Evolutionary conservation across 2,888 invertebrate genomes (phyloP).

Genomic region (Lithophane socia): DNA sequence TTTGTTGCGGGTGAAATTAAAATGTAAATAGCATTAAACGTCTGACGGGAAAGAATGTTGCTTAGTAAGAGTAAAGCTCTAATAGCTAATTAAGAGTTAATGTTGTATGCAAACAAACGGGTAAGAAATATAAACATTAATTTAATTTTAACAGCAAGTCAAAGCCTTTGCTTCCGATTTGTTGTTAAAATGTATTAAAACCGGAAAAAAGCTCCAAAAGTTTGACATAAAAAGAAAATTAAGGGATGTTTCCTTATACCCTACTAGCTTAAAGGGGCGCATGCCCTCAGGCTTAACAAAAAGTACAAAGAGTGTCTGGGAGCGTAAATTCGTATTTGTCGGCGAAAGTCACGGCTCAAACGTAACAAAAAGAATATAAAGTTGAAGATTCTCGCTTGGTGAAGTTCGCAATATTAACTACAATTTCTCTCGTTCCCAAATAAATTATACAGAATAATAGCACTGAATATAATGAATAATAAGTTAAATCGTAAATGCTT

Average conservation of each 20-base stretch:
- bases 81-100: slow-evolving; percentile 48
- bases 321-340: slow-evolving; percentile 55
- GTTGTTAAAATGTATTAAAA: slow-evolving; percentile 38
- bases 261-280: slow-evolving; percentile 42
- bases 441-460: slow-evolving; percentile 32
- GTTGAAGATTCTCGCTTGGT: slow-evolving; percentile 42
- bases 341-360: slow-evolving; percentile 53
- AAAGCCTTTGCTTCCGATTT: slow-evolving; percentile 46
- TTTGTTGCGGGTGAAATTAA: slow-evolving; percentile 57
- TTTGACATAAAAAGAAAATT: slow-evolving; percentile 60
- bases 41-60: slow-evolving; percentile 41
- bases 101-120: slow-evolving; percentile 34
- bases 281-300: slow-evolving; percentile 48
- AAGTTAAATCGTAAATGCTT: slow-evolving; percentile 34
- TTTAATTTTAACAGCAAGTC: slow-evolving; percentile 32
- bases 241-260: slow-evolving; percentile 51
- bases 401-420: slow-evolving; percentile 39
- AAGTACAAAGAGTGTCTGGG: slow-evolving; percentile 51
- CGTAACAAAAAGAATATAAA: slow-evolving; percentile 50
- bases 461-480: slow-evolving; percentile 37
- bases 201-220: slow-evolving; percentile 37
- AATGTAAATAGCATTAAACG: slow-evolving; percentile 55
- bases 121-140: slow-evolving; percentile 27
- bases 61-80: slow-evolving; percentile 21
- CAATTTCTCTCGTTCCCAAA: slow-evolving; percentile 23